phyloP scores from a whole-genome alignment of 2,113 vertebrate species.

The Cololabis saira region DNA sequence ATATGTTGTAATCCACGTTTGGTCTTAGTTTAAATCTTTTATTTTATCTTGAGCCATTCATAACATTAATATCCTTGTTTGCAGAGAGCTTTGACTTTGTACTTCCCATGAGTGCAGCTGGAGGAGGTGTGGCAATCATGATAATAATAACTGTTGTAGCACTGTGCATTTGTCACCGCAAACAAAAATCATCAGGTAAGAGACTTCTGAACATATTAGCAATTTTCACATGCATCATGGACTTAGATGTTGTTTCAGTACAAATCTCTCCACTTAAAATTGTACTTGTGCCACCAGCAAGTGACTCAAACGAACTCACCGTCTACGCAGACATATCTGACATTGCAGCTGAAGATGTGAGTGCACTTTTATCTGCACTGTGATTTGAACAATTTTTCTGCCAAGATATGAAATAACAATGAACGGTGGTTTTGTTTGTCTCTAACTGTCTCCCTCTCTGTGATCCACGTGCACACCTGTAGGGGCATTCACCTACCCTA shows the following conservation, averaged over 20 bases:
- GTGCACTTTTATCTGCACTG: not conserved
- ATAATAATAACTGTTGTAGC: not conserved
- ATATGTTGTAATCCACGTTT: no score
- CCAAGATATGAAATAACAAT: not conserved
- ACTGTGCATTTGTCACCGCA: not conserved
- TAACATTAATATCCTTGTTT: rapidly evolving
- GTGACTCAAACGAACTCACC: slow-evolving; percentile 18
- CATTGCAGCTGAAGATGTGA: not conserved
- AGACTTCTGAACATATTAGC: not conserved
- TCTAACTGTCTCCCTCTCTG: not conserved
- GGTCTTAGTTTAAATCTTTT: not conserved
- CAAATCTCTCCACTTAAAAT: rapidly evolving
- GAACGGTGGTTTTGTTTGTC: not conserved
- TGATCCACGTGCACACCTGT: not conserved
- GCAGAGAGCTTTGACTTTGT: rapidly evolving
- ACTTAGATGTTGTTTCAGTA: not conserved
- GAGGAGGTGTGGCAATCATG: not conserved
- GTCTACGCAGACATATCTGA: slow-evolving; percentile 48
- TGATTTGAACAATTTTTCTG: not conserved
- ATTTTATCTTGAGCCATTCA: rapidly evolving
- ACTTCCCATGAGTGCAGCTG: not conserved
- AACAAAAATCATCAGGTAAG: not conserved
- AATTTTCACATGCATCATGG: rapidly evolving
- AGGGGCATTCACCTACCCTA: not conserved
- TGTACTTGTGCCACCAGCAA: not conserved